phyloP scores from a whole-genome alignment of 2,888 invertebrate species.

The Cordilura impudica region DNA sequence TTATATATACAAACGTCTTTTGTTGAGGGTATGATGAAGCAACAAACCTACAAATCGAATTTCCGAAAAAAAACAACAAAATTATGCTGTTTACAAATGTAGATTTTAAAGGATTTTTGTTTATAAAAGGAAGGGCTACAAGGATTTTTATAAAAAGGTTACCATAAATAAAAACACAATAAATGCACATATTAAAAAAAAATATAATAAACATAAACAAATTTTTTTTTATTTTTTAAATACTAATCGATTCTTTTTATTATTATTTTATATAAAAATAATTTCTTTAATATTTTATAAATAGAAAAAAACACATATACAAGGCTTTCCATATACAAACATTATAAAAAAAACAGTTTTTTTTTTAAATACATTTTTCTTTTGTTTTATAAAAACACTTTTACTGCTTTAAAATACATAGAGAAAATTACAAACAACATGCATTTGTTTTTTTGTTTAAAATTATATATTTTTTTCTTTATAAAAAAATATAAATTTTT shows the following conservation, averaged over 20 bases:
- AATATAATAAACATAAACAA: slow-evolving; percentile 33
- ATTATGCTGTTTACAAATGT: slow-evolving; percentile 52
- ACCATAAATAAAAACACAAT: slow-evolving; percentile 39
- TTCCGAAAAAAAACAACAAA: slow-evolving; percentile 62
- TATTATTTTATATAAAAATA: slow-evolving; percentile 29
- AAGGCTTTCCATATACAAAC: slow-evolving; percentile 40
- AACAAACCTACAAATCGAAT: slow-evolving; percentile 64
- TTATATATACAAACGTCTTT: slow-evolving; percentile 76
- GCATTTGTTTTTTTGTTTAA: slow-evolving; percentile 28
- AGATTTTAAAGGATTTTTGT: slow-evolving; percentile 22
- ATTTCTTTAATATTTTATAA: slow-evolving; percentile 29
- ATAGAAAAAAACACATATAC: slow-evolving; percentile 28
- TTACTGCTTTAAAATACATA: slow-evolving; percentile 54
- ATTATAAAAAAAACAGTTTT: slow-evolving; percentile 16
- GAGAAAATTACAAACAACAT: slow-evolving; percentile 38
- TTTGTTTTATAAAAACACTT: slow-evolving; percentile 55
- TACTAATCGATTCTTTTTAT: slow-evolving; percentile 74
- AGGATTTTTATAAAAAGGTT: slow-evolving; percentile 40
- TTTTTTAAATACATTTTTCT: slow-evolving; percentile 46
- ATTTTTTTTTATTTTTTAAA: slow-evolving; percentile 60
- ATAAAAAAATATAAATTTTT: slow-evolving; percentile 6
- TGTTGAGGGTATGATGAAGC: slow-evolving; percentile 23
- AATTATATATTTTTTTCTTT: neutral
- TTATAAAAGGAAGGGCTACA: slow-evolving; percentile 48
- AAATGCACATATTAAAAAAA: slow-evolving; percentile 5